phyloP scores from a whole-genome alignment of 2,797 vertebrate species.

The Poeciliopsis paucimaculata region DNA sequence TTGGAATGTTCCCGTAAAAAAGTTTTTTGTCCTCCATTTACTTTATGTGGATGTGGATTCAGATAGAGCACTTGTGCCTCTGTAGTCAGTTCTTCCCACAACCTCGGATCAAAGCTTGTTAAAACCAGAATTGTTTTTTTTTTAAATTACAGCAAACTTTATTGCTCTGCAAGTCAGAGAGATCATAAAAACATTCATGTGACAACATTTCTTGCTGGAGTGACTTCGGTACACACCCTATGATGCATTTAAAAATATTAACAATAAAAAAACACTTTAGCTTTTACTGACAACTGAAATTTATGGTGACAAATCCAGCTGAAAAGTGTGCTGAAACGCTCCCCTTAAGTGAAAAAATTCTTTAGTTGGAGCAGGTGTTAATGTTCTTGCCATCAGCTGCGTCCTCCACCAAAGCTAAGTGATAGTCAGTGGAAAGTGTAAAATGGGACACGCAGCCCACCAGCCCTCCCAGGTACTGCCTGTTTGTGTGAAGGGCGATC shows the following conservation, averaged over 20 bases:
- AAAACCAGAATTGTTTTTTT: constrained; percentile 18
- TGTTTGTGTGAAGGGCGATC: constrained; percentile 91
- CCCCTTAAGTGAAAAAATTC: constrained; percentile 12
- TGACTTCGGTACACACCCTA: constrained; percentile 17
- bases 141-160: constrained; percentile 14
- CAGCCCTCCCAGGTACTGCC: constrained; percentile 89
- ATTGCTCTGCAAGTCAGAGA: constrained; percentile 30
- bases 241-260: constrained; percentile 4
- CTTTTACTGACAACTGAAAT: constrained; percentile 29
- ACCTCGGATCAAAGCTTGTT: constrained; percentile 10
- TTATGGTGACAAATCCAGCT: constrained; percentile 33
- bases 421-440: constrained; percentile 95
- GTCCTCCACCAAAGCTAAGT: constrained; percentile 92
- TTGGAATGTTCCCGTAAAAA: constrained; percentile 52
- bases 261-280: constrained; percentile 1
- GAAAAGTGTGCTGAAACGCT: constrained; percentile 1
- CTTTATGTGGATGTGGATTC: constrained; percentile 15
- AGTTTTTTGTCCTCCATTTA: background rate
- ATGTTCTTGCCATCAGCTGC: constrained; percentile 95
- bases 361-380: constrained; percentile 93
- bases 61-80: constrained; percentile 36
- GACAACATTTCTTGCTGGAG: constrained; percentile 20
- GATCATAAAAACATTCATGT: constrained; percentile 11
- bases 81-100: constrained; percentile 14
- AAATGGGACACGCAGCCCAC: constrained; percentile 97